These are phyloP conservation scores for Argynnis bischoffii DNA, from an alignment of 2,888 invertebrate genomes.

Conservation along the genomic window DNA sequence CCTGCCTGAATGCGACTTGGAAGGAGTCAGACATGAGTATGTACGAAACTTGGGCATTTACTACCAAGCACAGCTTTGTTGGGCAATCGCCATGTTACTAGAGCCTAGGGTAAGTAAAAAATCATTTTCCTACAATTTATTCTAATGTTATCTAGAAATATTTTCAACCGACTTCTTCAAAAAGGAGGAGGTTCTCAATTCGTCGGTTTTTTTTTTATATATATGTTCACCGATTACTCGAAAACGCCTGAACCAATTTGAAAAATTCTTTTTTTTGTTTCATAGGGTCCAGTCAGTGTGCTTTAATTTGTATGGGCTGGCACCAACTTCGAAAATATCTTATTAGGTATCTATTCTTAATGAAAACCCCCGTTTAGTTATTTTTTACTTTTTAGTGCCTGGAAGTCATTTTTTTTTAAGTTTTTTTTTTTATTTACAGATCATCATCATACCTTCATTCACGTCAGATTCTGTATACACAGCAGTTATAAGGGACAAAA, in stretches of 20 bases:
- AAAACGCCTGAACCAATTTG: no score
- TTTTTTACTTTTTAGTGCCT: no score
- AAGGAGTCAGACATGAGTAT: constrained; percentile 46
- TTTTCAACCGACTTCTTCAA: neutral
- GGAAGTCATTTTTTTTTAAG: no score
- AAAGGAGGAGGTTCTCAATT: no score
- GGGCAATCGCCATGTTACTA: constrained; percentile 66
- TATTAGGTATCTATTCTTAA: no score
- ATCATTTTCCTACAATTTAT: neutral
- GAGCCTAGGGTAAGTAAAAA: constrained; percentile 59
- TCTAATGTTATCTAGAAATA: neutral
- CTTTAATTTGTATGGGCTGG: no score
- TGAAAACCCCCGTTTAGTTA: no score
- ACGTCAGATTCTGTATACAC: constrained; percentile 47
- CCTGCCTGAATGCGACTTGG: constrained; percentile 56
- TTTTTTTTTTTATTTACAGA: constrained; percentile 48
- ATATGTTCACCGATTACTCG: no score
- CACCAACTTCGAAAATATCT: no score
- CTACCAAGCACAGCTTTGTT: constrained; percentile 70
- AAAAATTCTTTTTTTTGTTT: no score
- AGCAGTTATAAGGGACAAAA: constrained; percentile 64
- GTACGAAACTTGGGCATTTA: constrained; percentile 54
- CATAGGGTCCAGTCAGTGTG: no score
- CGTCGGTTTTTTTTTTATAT: no score
- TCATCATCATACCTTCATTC: constrained; percentile 58